phyloP scores from a whole-genome alignment of 2,113 vertebrate species.

The Menidia beryllina region DNA sequence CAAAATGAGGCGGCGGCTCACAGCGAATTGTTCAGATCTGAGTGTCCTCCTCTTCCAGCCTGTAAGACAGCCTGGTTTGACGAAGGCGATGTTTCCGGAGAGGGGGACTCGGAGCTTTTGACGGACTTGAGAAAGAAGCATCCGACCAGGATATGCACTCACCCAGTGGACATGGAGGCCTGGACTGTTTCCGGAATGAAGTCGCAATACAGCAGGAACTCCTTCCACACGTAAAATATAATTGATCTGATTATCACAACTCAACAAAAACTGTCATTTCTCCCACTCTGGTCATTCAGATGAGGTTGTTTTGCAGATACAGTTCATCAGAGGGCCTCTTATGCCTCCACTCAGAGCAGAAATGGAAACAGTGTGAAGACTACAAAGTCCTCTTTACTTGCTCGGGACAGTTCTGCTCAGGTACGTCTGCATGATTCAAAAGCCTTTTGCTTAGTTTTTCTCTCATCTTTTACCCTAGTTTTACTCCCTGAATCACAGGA shows the following conservation, averaged over 20 bases:
- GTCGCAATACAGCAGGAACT: neutral
- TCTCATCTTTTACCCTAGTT: neutral
- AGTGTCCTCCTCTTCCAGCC: constrained; percentile 15
- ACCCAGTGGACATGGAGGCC: constrained; percentile 35
- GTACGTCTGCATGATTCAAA: neutral
- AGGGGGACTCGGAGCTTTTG: constrained; percentile 42
- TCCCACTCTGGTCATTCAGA: too few species aligned
- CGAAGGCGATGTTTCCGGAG: constrained; percentile 11
- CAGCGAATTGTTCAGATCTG: neutral
- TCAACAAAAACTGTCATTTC: too few species aligned
- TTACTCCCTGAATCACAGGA: neutral
- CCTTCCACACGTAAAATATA: neutral
- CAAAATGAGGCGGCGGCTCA: neutral
- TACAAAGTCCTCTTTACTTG: neutral
- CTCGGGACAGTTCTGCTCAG: neutral
- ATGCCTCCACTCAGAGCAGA: neutral
- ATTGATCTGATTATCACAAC: too few species aligned
- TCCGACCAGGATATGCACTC: constrained; percentile 15
- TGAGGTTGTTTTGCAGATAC: neutral
- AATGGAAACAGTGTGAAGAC: neutral
- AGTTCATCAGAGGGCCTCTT: neutral
- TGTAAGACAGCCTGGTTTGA: constrained; percentile 57
- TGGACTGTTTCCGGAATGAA: constrained; percentile 19
- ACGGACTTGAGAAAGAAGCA: constrained; percentile 43
- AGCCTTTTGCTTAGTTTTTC: neutral